Base-by-base conservation (phyloP, 2,888 invertebrate species). In the Brachyptera putata region DNA sequence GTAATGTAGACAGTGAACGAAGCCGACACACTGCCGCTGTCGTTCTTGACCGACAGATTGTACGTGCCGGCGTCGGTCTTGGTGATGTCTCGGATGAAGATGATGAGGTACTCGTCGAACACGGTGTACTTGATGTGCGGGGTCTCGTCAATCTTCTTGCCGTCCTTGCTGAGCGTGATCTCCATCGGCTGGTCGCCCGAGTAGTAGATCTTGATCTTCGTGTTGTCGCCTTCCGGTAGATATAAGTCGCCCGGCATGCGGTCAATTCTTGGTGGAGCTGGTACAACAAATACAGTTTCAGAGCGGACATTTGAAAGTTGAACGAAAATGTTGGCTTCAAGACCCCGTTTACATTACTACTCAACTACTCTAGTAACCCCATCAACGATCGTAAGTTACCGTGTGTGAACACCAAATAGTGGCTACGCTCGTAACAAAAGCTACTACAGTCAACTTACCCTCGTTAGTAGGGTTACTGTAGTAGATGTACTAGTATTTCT, bases 171-270 rank as follows among this genome's bases (percentile, higher is more conserved):
- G 59, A 99, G 81, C 1, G 82, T 84, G 58, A 98, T 89, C 65
- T 91, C 89, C 73, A 96, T 89, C 4, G 98, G 97, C 73, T 96
- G 95, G 73, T 97, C 96, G 25, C 99, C 99, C 57, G 88, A 86
- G 80, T 96, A 97, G 72, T 91, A 92, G 66, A 99, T 88, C 79
- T 99, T 99, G 71, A 99, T 89, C 78, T 99, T 99, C 7, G 94
- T 92, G 74, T 96, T 96, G 70, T 99, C 99, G 56, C 91, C 89
- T 72, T 95, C 95, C 0, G 96, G 91, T 1, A 98, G 80, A 71
- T 89, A 91, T 16, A 97, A 78, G 71, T 94, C 92, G 39, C 84
- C 88, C 7, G 97, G 95, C 75, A 95, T 89, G 59, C 91, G 85
- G 65, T 90, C 91, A 73, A 96, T 95, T 69, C 89, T 85, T 48